phyloP scores from a whole-genome alignment of 92 coral and sea anemone species.

The Palythoa grandiflora region DNA sequence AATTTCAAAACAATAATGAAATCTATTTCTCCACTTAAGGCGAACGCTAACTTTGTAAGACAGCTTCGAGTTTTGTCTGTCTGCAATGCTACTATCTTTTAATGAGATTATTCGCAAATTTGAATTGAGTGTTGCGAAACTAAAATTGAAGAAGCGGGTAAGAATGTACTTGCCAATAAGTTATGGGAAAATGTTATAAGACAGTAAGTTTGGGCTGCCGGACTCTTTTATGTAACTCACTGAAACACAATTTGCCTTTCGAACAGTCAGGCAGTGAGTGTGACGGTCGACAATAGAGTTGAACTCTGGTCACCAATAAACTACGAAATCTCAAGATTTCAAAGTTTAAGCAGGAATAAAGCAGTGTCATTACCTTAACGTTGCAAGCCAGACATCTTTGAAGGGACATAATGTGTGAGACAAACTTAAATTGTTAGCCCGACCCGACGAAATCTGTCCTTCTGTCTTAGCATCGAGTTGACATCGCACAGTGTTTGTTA shows the following conservation, averaged over 20 bases:
- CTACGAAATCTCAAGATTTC: background rate
- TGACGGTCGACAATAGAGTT: background rate
- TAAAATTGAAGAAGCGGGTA: background rate
- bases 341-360: background rate
- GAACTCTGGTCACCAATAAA: background rate
- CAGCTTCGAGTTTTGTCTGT: conserved; percentile 1
- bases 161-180: background rate
- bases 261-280: background rate
- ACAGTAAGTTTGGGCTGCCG: background rate
- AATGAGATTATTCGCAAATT: conserved; percentile 1
- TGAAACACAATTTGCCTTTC: background rate
- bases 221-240: background rate
- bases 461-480: too few relatives aligned
- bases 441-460: background rate
- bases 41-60: background rate
- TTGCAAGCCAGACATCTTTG: conserved; percentile 6
- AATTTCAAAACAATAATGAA: background rate
- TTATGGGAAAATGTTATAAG: background rate
- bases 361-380: background rate
- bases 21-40: background rate
- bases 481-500: too few relatives aligned
- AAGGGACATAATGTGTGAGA: background rate
- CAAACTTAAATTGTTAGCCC: background rate
- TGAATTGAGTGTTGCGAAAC: background rate
- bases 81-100: background rate